A percentile compares a stretch with the other conserved stretches of the same genome.
Evolutionary conservation across 1,140 invertebrate genomes (phyloP).

Genomic region (Bombyx mori): DNA sequence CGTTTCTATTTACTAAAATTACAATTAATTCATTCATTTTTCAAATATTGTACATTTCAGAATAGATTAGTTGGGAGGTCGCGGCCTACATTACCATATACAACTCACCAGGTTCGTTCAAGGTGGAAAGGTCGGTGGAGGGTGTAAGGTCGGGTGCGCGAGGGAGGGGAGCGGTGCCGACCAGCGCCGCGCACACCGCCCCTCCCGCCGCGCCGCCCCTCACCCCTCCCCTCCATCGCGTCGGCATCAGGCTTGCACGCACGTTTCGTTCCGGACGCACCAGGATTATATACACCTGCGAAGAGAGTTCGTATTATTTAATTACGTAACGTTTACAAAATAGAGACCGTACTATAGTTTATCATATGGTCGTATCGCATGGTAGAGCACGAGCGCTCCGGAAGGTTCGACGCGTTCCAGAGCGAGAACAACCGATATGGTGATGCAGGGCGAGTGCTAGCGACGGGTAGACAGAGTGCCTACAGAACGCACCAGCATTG

Average conservation of each 20-base stretch:
- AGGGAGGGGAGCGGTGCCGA: conserved; percentile 37
- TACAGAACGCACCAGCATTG: no score
- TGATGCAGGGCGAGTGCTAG: no score
- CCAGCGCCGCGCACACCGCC: conserved; percentile 42
- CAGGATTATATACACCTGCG: conserved; percentile 91
- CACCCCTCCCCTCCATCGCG: conserved; percentile 70
- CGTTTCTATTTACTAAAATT: no score
- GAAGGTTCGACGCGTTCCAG: no score
- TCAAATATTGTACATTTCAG: no score
- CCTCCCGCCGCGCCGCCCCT: conserved; percentile 29
- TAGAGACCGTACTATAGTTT: no score
- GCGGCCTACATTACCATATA: not conserved
- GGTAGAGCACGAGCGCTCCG: no score
- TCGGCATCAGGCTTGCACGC: conserved; percentile 90
- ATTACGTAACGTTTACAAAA: no score
- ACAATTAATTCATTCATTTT: no score
- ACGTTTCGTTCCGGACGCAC: conserved; percentile 93
- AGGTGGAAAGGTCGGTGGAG: conserved; percentile 44
- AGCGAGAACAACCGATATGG: no score
- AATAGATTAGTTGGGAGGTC: not conserved
- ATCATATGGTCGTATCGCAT: no score
- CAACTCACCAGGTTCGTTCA: conserved; percentile 30
- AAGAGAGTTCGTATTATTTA: not conserved
- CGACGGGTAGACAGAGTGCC: no score
- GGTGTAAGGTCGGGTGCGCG: conserved; percentile 29